Conservation (phyloP, 2,113 vertebrate genomes). For the Cercopithecus mona region DNA sequence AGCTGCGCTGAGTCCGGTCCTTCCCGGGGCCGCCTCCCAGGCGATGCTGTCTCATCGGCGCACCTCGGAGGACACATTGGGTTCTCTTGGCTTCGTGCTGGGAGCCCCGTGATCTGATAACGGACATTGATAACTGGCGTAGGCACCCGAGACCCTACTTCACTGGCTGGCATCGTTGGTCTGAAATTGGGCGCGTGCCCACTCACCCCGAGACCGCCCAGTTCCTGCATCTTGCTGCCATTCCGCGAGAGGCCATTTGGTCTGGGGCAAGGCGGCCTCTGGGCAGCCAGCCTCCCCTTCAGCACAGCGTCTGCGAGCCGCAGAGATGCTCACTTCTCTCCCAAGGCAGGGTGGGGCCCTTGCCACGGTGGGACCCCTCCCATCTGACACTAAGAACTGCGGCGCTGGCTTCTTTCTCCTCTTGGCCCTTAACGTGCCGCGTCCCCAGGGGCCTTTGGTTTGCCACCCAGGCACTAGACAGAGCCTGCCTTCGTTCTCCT, state of each 20-base stretch:
- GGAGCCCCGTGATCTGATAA: fast-evolving
- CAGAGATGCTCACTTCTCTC: not conserved
- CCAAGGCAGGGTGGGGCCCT: not conserved
- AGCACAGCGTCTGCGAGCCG: not conserved
- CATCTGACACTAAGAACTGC: too few species aligned
- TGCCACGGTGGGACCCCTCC: too few species aligned
- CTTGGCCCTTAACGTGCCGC: too few species aligned
- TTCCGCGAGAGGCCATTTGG: fast-evolving
- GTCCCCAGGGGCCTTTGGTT: not conserved
- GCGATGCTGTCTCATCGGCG: fast-evolving
- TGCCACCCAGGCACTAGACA: too few species aligned
- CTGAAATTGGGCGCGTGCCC: not conserved
- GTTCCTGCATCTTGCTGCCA: fast-evolving
- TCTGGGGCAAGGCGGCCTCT: not conserved
- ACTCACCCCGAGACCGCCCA: not conserved
- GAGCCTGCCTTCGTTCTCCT: not conserved
- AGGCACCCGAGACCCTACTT: not conserved
- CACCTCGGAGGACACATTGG: fast-evolving
- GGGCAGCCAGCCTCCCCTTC: not conserved
- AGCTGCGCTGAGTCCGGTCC: not conserved
- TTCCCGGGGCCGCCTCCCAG: fast-evolving
- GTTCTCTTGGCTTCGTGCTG: fast-evolving
- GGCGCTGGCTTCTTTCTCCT: too few species aligned
- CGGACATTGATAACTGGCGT: too few species aligned
- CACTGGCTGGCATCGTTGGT: too few species aligned